Evolutionary conservation across 2,888 invertebrate species (phyloP).

Genomic region (Eulithis prunata): DNA sequence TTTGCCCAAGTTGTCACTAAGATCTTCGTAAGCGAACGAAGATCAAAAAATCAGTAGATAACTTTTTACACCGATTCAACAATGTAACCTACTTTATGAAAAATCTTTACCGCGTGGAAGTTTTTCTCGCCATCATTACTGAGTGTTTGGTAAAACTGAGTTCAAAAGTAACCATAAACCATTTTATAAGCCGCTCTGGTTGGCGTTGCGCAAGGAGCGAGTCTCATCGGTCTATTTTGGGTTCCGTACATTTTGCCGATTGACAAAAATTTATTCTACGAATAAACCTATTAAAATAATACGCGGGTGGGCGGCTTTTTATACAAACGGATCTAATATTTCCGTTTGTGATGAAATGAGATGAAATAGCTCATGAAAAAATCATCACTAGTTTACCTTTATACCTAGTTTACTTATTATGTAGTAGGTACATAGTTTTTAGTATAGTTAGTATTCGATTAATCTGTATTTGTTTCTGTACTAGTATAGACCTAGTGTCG

Average conservation of each 20-base stretch:
- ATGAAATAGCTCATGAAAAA: too few relatives aligned
- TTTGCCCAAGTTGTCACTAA: too few relatives aligned
- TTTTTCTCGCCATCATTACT: neutral
- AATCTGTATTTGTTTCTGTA: too few relatives aligned
- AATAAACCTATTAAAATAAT: constrained; percentile 12
- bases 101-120: neutral
- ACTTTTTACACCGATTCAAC: neutral
- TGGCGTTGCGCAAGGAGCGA: constrained; percentile 28
- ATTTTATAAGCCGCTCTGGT: constrained; percentile 29
- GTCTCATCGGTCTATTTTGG: constrained; percentile 21
- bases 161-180: constrained; percentile 35
- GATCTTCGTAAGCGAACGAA: too few relatives aligned
- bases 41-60: neutral
- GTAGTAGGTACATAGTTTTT: too few relatives aligned
- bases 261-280: constrained; percentile 20
- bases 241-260: constrained; percentile 24
- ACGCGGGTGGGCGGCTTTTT: neutral
- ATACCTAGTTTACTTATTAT: too few relatives aligned
- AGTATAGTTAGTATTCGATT: too few relatives aligned
- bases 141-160: constrained; percentile 21
- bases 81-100: neutral
- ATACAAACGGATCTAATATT: neutral
- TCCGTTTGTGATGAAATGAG: too few relatives aligned
- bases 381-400: too few relatives aligned
- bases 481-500: too few relatives aligned